Evolutionary conservation across 2,113 vertebrate genomes (phyloP).

Genomic region (Blennius ocellaris): DNA sequence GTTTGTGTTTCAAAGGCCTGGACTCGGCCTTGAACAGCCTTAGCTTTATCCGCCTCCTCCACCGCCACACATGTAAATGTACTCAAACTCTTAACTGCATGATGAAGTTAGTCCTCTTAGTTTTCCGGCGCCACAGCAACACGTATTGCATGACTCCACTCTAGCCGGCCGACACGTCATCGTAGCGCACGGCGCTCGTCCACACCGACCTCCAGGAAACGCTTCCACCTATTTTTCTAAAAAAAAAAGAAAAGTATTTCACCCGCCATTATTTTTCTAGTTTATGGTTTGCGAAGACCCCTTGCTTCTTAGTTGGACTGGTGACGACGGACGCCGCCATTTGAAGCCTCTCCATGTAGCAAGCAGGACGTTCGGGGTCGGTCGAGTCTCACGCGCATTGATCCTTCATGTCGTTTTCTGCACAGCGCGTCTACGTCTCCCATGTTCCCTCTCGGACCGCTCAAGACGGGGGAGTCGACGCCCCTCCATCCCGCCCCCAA

Average conservation of each 20-base stretch:
- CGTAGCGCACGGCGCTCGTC: conserved; percentile 22
- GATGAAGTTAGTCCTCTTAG: conserved; percentile 64
- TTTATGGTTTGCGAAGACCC: conserved; percentile 35
- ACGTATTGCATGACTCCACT: conserved; percentile 67
- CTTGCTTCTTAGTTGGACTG: conserved; percentile 25
- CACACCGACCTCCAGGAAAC: conserved; percentile 25
- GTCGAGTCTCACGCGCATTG: conserved; percentile 10
- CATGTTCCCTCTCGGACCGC: no score
- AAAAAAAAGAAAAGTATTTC: conserved; percentile 46
- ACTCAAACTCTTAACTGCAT: conserved; percentile 65
- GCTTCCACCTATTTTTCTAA: conserved; percentile 74
- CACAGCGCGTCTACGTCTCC: no score
- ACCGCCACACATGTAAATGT: conserved; percentile 49
- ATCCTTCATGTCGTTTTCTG: no score
- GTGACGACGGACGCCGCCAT: conserved; percentile 7
- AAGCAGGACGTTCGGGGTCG: conserved; percentile 28
- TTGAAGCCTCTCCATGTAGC: conserved; percentile 70
- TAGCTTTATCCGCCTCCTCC: conserved; percentile 63
- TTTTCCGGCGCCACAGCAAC: conserved; percentile 40
- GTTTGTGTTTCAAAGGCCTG: conserved; percentile 6
- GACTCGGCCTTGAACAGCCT: conserved; percentile 61
- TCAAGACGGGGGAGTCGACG: no score
- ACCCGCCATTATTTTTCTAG: conserved; percentile 72
- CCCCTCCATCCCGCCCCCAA: no score
- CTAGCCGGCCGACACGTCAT: conserved; percentile 6